Percentiles rank a stretch among this genome's conserved stretches.
Evolutionary conservation across 2,113 vertebrate genomes (phyloP).

Genomic region (Excalfactoria chinensis): DNA sequence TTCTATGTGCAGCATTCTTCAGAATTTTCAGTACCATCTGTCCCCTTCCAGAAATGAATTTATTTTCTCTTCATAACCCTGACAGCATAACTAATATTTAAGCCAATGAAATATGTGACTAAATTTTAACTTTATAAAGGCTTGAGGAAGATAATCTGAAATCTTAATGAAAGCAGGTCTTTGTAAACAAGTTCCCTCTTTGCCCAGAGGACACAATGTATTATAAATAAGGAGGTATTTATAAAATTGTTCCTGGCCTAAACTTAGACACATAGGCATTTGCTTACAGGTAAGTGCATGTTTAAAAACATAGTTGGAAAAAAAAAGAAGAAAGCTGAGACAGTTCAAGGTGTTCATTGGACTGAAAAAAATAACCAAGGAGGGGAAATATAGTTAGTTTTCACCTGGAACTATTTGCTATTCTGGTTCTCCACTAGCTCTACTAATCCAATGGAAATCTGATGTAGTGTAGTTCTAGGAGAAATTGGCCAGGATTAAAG

Average conservation of each 20-base stretch:
- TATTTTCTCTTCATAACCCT: not conserved
- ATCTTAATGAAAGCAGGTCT: not conserved
- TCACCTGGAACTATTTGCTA: not conserved
- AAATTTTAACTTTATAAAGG: not conserved
- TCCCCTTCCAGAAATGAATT: not conserved
- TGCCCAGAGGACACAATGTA: not conserved
- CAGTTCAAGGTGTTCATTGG: not conserved
- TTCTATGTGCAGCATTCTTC: not conserved
- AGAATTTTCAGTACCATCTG: not conserved
- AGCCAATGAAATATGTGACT: not conserved
- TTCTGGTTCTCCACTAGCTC: not conserved
- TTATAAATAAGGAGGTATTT: not conserved
- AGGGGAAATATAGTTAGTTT: not conserved
- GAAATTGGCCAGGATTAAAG: not conserved
- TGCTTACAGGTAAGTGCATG: slow-evolving; percentile 3
- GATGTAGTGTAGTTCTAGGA: rapidly evolving
- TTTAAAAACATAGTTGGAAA: slow-evolving; percentile 5
- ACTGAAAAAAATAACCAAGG: not conserved
- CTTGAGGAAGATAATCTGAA: not conserved
- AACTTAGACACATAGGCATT: not conserved
- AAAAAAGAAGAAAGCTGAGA: not conserved
- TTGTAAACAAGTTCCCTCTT: not conserved
- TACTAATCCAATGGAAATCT: not conserved
- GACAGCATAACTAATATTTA: not conserved
- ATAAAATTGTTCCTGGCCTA: not conserved